Conservation (phyloP, 2,113 vertebrate species). For the Dolichotis patagonum region DNA sequence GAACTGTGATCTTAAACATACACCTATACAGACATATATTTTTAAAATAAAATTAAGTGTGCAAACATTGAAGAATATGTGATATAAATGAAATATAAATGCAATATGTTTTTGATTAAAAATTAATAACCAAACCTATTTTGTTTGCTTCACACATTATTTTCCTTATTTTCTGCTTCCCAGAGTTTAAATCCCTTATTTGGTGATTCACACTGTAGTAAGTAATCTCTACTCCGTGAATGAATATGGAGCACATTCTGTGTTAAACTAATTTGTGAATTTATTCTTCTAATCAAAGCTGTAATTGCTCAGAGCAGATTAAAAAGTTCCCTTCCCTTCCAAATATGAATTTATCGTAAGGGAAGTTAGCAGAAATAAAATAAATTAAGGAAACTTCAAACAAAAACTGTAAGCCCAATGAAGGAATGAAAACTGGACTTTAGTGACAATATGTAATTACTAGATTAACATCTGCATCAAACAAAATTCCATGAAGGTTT, state of each 20-base stretch:
- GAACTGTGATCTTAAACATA: not conserved
- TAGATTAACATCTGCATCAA: not conserved
- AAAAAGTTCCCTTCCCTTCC: rapidly evolving
- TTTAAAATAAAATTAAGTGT: not conserved
- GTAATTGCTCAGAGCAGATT: not conserved
- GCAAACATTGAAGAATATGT: not conserved
- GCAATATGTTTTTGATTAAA: not conserved
- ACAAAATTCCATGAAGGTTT: not conserved
- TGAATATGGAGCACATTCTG: not conserved
- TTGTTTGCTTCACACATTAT: not conserved
- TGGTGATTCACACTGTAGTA: not conserved
- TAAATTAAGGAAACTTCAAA: not conserved
- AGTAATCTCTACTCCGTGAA: not conserved
- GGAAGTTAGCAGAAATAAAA: not conserved
- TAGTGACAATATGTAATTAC: not conserved
- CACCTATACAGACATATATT: not conserved
- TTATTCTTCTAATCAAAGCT: not conserved
- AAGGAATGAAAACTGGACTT: not conserved
- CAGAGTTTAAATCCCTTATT: not conserved
- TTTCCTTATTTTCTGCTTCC: not conserved
- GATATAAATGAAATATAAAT: not conserved
- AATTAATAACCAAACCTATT: not conserved
- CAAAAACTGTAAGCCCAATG: not conserved
- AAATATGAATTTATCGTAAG: not conserved
- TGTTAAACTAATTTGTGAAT: not conserved